Evolutionary conservation across 2,888 invertebrate genomes (phyloP).

Genomic region (Carterocephalus palaemon): DNA sequence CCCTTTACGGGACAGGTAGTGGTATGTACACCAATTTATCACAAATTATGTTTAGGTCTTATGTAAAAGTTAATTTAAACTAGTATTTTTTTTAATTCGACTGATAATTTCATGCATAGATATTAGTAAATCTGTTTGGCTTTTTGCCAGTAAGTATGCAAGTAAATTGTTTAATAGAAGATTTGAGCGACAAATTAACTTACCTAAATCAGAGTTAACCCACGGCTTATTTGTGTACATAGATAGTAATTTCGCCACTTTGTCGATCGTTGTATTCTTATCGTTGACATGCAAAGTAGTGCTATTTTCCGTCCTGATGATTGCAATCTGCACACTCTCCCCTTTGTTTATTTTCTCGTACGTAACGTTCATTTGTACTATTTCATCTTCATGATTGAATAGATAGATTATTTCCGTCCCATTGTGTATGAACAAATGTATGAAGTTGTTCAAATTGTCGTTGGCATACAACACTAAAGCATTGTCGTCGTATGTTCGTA

Average conservation of each 20-base stretch:
- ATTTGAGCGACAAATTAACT: too few relatives aligned
- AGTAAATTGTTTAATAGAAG: too few relatives aligned
- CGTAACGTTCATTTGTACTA: conserved; percentile 87
- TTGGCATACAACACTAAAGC: conserved; percentile 93
- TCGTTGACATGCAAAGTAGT: conserved; percentile 91
- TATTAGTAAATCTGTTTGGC: too few relatives aligned
- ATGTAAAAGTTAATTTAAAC: too few relatives aligned
- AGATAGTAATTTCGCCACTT: conserved; percentile 83
- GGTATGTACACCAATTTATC: too few relatives aligned
- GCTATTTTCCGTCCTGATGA: conserved; percentile 83
- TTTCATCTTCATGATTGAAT: conserved; percentile 90
- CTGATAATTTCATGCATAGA: too few relatives aligned
- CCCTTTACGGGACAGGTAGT: too few relatives aligned
- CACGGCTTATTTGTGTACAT: conserved; percentile 92
- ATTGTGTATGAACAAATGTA: conserved; percentile 90
- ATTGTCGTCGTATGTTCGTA: conserved; percentile 90
- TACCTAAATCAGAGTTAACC: conserved; percentile 89
- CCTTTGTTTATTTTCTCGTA: conserved; percentile 87
- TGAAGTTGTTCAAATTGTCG: conserved; percentile 95
- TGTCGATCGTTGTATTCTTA: conserved; percentile 83
- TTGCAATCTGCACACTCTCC: conserved; percentile 92
- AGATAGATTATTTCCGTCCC: conserved; percentile 89
- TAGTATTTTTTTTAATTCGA: too few relatives aligned
- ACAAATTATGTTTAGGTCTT: too few relatives aligned
- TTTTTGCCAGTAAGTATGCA: too few relatives aligned